phyloP scores from a whole-genome alignment of 2,888 invertebrate species.

The Xiphydria camelus region DNA sequence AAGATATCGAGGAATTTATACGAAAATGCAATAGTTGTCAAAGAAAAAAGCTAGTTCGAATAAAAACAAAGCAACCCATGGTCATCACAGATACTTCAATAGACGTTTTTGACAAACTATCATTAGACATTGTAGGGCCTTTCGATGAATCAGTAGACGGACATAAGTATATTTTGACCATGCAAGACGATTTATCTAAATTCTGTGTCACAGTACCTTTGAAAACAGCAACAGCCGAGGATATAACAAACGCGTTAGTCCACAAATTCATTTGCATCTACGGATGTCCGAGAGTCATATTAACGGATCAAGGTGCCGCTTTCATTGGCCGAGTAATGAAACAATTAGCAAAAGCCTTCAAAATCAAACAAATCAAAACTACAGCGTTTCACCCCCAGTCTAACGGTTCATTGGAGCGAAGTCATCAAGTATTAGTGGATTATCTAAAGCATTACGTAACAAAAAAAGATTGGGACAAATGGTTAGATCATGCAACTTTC shows the following conservation, averaged over 20 bases:
- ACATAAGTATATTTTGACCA: background rate
- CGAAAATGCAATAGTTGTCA: constrained; percentile 16
- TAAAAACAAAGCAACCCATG: constrained; percentile 15
- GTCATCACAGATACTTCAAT: constrained; percentile 12
- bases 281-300: constrained; percentile 7
- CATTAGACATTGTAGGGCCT: constrained; percentile 21
- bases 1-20: constrained; percentile 14
- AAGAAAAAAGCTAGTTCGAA: constrained; percentile 8
- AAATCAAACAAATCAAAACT: constrained; percentile 6
- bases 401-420: constrained; percentile 8
- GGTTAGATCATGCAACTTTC: constrained; percentile 7
- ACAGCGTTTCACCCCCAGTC: constrained; percentile 14
- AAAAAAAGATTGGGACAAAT: constrained; percentile 10
- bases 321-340: constrained; percentile 6
- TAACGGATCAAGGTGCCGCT: constrained; percentile 7
- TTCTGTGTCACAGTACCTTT: constrained; percentile 3
- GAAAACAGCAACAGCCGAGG: background rate
- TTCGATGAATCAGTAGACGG: constrained; percentile 6
- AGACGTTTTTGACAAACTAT: constrained; percentile 21
- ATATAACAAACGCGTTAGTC: constrained; percentile 9
- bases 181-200: constrained; percentile 6
- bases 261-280: constrained; percentile 7
- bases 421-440: constrained; percentile 8
- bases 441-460: constrained; percentile 12
- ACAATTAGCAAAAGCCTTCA: constrained; percentile 7